Conservation (phyloP, 1,140 invertebrate genomes). For the Scaptomyza hsui region DNA sequence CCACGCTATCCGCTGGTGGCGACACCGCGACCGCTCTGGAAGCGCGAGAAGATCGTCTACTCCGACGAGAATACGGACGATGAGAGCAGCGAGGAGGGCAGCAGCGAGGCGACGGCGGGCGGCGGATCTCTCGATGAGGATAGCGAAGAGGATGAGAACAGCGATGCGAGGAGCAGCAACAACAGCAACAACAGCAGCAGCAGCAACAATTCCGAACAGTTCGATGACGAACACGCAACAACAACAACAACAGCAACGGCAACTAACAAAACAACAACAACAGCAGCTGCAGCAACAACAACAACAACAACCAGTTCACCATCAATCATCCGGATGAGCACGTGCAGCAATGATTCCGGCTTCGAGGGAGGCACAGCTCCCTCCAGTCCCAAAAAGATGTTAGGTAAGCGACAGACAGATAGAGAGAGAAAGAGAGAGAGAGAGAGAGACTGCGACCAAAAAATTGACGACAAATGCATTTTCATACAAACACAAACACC, state of each 20-base stretch:
- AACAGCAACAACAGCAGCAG: slow-evolving; percentile 42
- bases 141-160: slow-evolving; percentile 72
- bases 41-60: slow-evolving; percentile 83
- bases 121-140: slow-evolving; percentile 64
- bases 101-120: slow-evolving; percentile 44
- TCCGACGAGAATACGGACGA: slow-evolving; percentile 79
- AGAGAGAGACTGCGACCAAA: too few species aligned
- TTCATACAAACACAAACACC: too few species aligned
- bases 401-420: slow-evolving; percentile 72
- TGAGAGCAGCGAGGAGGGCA: slow-evolving; percentile 70
- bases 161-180: slow-evolving; percentile 65
- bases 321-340: slow-evolving; percentile 83
- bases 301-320: slow-evolving; percentile 33
- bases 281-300: slow-evolving; percentile 4
- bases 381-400: slow-evolving; percentile 83
- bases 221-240: slow-evolving; percentile 38
- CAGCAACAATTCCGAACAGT: slow-evolving; percentile 53
- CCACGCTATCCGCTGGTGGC: slow-evolving; percentile 85
- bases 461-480: too few species aligned
- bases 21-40: slow-evolving; percentile 86
- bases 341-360: slow-evolving; percentile 84
- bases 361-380: slow-evolving; percentile 83
- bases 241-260: background rate
- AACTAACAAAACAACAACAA: slow-evolving; percentile 3
- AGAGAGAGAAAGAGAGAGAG: background rate